A percentile compares a stretch with the other conserved stretches of the same genome.
These are phyloP conservation scores for Brienomyrus longianalis DNA, from an alignment of 2,113 vertebrate species.

Conservation along the genomic window DNA sequence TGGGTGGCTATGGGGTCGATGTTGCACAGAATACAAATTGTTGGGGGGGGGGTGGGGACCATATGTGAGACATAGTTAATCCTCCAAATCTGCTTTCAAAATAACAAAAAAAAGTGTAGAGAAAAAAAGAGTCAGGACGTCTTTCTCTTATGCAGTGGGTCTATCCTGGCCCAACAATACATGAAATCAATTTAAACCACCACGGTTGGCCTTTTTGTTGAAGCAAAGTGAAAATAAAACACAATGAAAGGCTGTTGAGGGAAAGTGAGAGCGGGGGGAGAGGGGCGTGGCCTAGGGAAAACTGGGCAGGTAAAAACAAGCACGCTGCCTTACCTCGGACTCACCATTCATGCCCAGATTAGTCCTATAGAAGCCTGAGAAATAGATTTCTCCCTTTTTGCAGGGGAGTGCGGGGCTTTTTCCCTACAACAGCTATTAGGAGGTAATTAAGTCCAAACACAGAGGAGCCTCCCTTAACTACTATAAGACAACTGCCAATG, in stretches of 20 bases:
- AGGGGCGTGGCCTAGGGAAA: not conserved
- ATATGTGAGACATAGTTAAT: constrained; percentile 98
- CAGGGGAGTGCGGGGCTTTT: constrained; percentile 54
- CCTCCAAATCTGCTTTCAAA: constrained; percentile 93
- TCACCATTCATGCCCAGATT: constrained; percentile 60
- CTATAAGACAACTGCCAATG: constrained; percentile 70
- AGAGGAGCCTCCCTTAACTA: constrained; percentile 74
- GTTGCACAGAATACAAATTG: constrained; percentile 85
- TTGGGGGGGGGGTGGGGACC: constrained; percentile 72
- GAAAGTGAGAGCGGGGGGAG: not conserved
- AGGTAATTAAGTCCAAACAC: constrained; percentile 89
- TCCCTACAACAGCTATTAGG: constrained; percentile 77
- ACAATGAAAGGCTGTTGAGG: not conserved
- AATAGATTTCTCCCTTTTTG: constrained; percentile 53
- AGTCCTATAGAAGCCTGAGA: constrained; percentile 51
- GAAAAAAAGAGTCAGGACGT: constrained; percentile 35
- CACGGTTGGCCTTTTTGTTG: not conserved
- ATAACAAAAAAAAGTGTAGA: constrained; percentile 49
- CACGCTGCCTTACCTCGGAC: constrained; percentile 59
- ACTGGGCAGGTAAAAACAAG: constrained; percentile 26
- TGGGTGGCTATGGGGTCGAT: constrained; percentile 74
- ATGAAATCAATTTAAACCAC: constrained; percentile 49
- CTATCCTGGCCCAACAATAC: constrained; percentile 32
- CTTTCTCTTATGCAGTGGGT: constrained; percentile 1
- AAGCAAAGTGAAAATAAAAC: constrained; percentile 23